phyloP scores from a whole-genome alignment of 2,113 vertebrate genomes.

The Nothobranchius kuhntae region DNA sequence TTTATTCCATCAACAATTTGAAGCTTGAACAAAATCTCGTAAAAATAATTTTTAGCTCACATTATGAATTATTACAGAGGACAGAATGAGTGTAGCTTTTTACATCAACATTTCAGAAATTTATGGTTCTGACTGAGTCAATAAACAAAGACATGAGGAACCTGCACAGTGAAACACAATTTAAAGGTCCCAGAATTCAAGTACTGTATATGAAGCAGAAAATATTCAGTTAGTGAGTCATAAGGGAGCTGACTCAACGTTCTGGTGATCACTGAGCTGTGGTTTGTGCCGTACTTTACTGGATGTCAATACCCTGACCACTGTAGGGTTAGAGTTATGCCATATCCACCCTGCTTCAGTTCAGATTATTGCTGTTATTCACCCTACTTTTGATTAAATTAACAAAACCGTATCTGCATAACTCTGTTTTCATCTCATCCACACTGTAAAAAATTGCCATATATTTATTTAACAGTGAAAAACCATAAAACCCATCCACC shows the following conservation, averaged over 20 bases:
- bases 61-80: background rate
- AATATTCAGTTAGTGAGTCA: conserved; percentile 14
- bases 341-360: too few species aligned
- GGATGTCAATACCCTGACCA: too few species aligned
- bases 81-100: background rate
- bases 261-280: conserved; percentile 27
- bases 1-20: too few species aligned
- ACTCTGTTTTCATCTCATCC: background rate
- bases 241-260: conserved; percentile 22
- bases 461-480: too few species aligned
- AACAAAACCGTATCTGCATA: background rate
- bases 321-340: too few species aligned
- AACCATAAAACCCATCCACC: too few species aligned
- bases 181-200: background rate
- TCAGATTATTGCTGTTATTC: too few species aligned
- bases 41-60: too few species aligned
- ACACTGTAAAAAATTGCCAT: background rate
- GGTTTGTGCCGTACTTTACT: background rate
- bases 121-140: background rate
- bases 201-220: background rate
- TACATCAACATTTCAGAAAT: background rate
- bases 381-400: too few species aligned
- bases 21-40: too few species aligned
- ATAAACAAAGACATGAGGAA: conserved; percentile 13
- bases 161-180: conserved; percentile 14